Conservation (phyloP, 2,113 vertebrate genomes). For the Psilopsiagon aymara region DNA sequence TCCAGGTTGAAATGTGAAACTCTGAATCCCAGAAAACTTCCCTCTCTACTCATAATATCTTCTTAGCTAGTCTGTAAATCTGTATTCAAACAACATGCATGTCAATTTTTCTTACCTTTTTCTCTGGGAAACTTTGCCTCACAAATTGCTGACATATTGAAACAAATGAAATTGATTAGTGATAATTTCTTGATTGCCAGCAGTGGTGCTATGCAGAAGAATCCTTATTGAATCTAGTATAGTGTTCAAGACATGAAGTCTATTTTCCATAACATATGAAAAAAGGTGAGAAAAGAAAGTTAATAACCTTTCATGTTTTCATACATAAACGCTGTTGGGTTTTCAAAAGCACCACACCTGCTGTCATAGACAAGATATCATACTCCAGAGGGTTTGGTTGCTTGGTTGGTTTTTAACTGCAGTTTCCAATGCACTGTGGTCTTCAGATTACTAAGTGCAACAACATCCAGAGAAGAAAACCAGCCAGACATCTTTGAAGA, state of each 20-base stretch:
- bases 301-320: neutral
- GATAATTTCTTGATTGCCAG: neutral
- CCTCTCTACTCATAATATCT: no score
- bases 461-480: neutral
- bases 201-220: neutral
- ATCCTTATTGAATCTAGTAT: neutral
- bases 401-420: accelerated
- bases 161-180: neutral
- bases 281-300: accelerated
- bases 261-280: neutral
- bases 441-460: neutral
- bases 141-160: neutral
- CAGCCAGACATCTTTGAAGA: neutral
- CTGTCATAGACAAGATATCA: neutral
- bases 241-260: neutral
- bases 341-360: neutral
- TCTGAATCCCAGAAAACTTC: neutral
- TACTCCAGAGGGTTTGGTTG: neutral
- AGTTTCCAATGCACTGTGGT: neutral
- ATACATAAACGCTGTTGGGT: neutral
- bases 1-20: neutral
- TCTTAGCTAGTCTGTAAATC: neutral
- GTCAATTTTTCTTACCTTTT: neutral
- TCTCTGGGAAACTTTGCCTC: neutral
- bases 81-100: neutral